phyloP scores from a whole-genome alignment of 2,888 invertebrate species.

The Mantis religiosa region DNA sequence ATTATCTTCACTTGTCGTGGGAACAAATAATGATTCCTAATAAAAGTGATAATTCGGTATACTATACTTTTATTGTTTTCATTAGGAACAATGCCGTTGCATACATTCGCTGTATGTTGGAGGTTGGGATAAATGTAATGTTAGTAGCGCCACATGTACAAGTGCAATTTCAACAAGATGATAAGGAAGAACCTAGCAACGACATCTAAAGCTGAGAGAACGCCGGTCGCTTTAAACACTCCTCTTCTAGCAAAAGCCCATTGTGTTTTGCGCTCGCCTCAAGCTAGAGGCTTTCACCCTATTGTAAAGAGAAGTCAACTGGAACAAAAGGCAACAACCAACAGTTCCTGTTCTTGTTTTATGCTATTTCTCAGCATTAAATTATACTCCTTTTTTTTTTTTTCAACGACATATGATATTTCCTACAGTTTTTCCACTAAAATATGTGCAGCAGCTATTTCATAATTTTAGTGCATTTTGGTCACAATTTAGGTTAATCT shows the following conservation, averaged over 20 bases:
- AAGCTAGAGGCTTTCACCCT: not conserved
- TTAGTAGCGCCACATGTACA: not conserved
- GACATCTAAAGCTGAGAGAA: not conserved
- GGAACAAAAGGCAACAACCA: not conserved
- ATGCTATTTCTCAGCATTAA: not conserved
- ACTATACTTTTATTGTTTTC: too few species aligned
- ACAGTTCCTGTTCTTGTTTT: not conserved
- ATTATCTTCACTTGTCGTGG: too few species aligned
- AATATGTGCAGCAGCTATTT: too few species aligned
- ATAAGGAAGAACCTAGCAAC: not conserved
- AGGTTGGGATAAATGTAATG: too few species aligned
- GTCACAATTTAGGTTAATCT: too few species aligned
- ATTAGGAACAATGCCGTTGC: too few species aligned
- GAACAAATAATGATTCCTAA: too few species aligned
- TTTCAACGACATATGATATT: not conserved
- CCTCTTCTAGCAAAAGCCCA: not conserved
- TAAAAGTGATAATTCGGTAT: too few species aligned
- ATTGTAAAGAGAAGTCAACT: not conserved
- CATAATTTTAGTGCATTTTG: too few species aligned
- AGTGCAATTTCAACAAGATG: not conserved
- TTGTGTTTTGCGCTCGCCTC: not conserved
- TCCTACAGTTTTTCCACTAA: not conserved
- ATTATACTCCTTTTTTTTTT: not conserved
- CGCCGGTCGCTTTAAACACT: not conserved
- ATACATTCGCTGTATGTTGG: too few species aligned